Evolutionary conservation across 2,888 invertebrate species (phyloP), one percentile per base, ranked within the genome.

Genomic region (Sphaerophoria taeniata): DNA sequence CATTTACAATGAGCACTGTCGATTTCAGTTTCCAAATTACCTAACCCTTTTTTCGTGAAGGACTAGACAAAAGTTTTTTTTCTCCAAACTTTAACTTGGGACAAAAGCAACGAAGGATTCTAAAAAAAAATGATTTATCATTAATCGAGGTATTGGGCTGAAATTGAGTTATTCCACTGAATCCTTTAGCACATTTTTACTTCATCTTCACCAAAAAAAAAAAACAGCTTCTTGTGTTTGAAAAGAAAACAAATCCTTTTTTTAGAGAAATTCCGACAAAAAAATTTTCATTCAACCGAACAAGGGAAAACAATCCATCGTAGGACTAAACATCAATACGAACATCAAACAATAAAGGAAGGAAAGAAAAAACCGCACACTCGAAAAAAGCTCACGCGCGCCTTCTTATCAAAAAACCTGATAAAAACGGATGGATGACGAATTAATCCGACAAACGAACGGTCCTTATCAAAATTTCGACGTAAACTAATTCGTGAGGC

Each of bases 391-490:
- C 83, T 75, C 79, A 79, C 83, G 83, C 79, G 83, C 75, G 74
- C 83, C 83, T 80, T 76, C 84, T 85, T 85, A 80, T 85, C 76
- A 84, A 45, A 47, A 75, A 33, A 16, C 12, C 58, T 85, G 84
- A 85, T 85, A 85, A 85, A 82, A 80, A 34, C 55, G 56, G 51
- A 61, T 63, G 69, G 24, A 76, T 75, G 72, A 85, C 75, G 75
- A 65, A 69, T 76, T 72, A 76, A 69, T 85, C 84, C 84, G 84
- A 80, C 80, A 85, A 76, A 45, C 84, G 80, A 85, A 80, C 84
- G 75, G 61, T 63, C 61, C 80, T 85, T 85, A 80, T 85, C 80
- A 85, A 76, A 85, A 85, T 63, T 72, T 80, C 84, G 80, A 80
- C 80, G 72, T 76, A 80, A 85, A 85, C 84, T 85, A 85, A 85